Percentiles rank a stretch among this genome's conserved stretches.
phyloP scores from a whole-genome alignment of 2,888 invertebrate species.

The Caenorhabditis drosophilae region DNA sequence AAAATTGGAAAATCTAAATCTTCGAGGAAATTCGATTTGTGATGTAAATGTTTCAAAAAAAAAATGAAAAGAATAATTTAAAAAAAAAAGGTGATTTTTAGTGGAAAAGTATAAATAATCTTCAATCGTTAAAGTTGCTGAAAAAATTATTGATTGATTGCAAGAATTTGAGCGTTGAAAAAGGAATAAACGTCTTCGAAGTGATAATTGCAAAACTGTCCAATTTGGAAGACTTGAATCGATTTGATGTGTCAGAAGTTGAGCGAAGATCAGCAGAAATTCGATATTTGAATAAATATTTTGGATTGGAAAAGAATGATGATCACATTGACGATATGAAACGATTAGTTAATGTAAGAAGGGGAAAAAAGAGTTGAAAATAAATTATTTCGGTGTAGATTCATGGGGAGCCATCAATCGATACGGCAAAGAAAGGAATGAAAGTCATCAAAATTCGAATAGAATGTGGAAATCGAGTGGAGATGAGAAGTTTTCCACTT shows the following conservation, averaged over 20 bases:
- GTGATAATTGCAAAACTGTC: constrained; percentile 55
- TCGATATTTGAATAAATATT: constrained; percentile 52
- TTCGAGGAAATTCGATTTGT: constrained; percentile 26
- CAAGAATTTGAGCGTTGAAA: constrained; percentile 26
- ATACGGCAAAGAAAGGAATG: constrained; percentile 32
- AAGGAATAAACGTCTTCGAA: constrained; percentile 44
- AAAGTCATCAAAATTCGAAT: constrained; percentile 32
- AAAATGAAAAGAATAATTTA: no score
- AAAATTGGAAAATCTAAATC: constrained; percentile 33
- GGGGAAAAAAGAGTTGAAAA: no score
- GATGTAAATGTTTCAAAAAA: not conserved
- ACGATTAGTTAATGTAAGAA: constrained; percentile 14
- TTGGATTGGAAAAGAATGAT: constrained; percentile 13
- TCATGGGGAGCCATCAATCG: constrained; percentile 41
- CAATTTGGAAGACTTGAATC: constrained; percentile 43
- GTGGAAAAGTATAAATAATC: constrained; percentile 44
- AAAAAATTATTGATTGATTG: constrained; percentile 39
- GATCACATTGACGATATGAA: constrained; percentile 41
- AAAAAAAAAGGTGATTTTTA: constrained; percentile 10
- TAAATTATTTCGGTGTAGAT: no score
- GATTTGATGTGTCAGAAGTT: constrained; percentile 50
- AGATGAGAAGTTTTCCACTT: constrained; percentile 25
- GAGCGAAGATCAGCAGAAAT: constrained; percentile 51
- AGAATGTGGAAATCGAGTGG: constrained; percentile 23
- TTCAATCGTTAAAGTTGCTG: constrained; percentile 26